Evolutionary conservation across 2,113 vertebrate genomes (phyloP).

Genomic region (Chaetodon auriga): DNA sequence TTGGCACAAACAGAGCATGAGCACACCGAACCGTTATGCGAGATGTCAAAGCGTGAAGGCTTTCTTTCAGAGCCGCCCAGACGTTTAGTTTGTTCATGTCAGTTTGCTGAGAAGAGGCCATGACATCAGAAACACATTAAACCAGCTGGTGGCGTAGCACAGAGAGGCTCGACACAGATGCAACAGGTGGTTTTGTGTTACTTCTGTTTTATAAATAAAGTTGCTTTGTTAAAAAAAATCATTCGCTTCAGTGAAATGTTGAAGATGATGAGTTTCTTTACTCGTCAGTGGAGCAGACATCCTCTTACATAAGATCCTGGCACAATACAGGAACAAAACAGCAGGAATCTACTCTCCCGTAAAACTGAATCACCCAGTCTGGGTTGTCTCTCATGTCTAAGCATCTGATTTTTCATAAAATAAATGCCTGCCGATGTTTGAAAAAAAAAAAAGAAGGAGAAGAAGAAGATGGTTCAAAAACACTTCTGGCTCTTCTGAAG

Average conservation of each 20-base stretch:
- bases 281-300: slow-evolving; percentile 16
- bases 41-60: not conserved
- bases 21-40: not conserved
- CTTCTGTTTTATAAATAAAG: not conserved
- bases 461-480: not conserved
- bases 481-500: not conserved
- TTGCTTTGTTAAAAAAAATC: no score
- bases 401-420: not conserved
- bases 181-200: no score
- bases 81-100: slow-evolving; percentile 11
- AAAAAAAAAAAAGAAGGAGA: not conserved
- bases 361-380: not conserved
- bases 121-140: not conserved
- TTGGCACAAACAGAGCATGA: slow-evolving; percentile 10
- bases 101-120: not conserved
- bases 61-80: not conserved
- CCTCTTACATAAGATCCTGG: not conserved
- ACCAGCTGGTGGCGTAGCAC: not conserved
- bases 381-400: not conserved
- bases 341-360: not conserved
- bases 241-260: not conserved
- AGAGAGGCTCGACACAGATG: not conserved
- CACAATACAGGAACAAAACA: not conserved
- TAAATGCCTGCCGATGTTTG: not conserved
- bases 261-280: not conserved